These are phyloP conservation scores for Cotesia chilonis DNA, from an alignment of 1,140 invertebrate genomes.

Conservation along the genomic window DNA sequence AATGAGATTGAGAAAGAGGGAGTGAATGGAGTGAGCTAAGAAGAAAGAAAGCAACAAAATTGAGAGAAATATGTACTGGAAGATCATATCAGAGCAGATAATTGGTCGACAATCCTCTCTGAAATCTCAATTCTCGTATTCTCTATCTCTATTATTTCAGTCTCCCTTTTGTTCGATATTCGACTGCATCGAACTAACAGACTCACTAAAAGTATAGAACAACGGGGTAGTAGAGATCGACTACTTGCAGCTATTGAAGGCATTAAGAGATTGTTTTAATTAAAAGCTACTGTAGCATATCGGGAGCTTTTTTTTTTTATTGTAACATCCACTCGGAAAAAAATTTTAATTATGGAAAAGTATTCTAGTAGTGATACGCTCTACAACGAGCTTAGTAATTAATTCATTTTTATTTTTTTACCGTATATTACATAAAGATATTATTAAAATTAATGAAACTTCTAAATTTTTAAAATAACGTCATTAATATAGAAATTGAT, in stretches of 20 bases:
- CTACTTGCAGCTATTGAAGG: constrained; percentile 32
- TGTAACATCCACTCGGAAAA: too few relatives aligned
- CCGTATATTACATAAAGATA: too few relatives aligned
- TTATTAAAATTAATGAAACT: too few relatives aligned
- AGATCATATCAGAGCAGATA: constrained; percentile 64
- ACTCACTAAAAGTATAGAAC: constrained; percentile 14
- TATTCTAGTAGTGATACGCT: too few relatives aligned
- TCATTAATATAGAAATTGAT: too few relatives aligned
- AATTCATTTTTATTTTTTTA: too few relatives aligned
- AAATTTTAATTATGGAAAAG: too few relatives aligned
- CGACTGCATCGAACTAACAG: constrained; percentile 37
- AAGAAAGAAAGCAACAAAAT: constrained; percentile 23
- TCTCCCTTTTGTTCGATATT: constrained; percentile 13
- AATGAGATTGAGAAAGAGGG: constrained; percentile 25
- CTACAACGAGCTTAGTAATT: too few relatives aligned
- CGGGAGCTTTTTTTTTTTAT: neutral
- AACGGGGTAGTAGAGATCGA: constrained; percentile 32
- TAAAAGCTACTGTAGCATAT: constrained; percentile 31
- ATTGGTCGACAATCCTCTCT: constrained; percentile 61
- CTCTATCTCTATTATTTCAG: constrained; percentile 42
- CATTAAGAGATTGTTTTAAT: constrained; percentile 48
- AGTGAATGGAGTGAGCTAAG: too few relatives aligned
- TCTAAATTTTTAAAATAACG: too few relatives aligned
- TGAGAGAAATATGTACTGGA: constrained; percentile 53
- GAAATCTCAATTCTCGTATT: constrained; percentile 46